Conservation (phyloP, 2,797 vertebrate genomes). For the Poliocrania exsul region DNA sequence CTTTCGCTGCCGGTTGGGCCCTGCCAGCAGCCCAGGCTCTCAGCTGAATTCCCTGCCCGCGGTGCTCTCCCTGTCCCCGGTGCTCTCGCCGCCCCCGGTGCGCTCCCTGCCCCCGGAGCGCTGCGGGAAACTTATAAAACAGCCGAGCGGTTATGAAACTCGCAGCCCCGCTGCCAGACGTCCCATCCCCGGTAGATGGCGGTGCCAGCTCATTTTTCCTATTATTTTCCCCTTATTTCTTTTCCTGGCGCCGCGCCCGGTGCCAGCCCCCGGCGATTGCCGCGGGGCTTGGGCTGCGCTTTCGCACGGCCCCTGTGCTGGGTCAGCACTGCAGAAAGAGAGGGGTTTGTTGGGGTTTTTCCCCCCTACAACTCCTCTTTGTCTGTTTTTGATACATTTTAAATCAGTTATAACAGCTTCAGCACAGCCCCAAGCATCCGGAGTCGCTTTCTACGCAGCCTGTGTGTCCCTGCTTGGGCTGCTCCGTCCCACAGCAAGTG, state of each 20-base stretch:
- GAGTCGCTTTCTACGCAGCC: not conserved
- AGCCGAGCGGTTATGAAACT: slow-evolving; percentile 23
- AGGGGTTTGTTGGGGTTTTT: accelerated
- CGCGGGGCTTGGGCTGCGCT: not conserved
- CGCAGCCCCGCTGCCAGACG: not conserved
- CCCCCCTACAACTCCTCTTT: not conserved
- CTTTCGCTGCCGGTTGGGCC: not conserved
- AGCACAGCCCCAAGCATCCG: not conserved
- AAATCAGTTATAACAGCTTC: not conserved
- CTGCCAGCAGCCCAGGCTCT: not conserved
- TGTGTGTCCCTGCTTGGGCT: accelerated
- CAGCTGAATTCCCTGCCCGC: accelerated
- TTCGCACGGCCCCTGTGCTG: not conserved
- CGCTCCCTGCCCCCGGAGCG: not conserved
- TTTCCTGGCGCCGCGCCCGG: not conserved
- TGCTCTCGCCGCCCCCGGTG: too few species aligned
- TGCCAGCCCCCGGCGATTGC: not conserved
- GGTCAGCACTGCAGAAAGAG: not conserved
- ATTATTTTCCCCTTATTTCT: accelerated
- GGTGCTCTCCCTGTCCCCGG: too few species aligned
- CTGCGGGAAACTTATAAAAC: not conserved
- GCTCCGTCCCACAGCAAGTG: not conserved
- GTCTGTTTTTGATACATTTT: not conserved
- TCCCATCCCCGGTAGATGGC: slow-evolving; percentile 51
- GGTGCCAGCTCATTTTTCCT: slow-evolving; percentile 38